Percentiles rank a stretch among this genome's conserved stretches.
Conservation (phyloP, 2,113 vertebrate species). For the Ibidorhyncha struthersii region DNA sequence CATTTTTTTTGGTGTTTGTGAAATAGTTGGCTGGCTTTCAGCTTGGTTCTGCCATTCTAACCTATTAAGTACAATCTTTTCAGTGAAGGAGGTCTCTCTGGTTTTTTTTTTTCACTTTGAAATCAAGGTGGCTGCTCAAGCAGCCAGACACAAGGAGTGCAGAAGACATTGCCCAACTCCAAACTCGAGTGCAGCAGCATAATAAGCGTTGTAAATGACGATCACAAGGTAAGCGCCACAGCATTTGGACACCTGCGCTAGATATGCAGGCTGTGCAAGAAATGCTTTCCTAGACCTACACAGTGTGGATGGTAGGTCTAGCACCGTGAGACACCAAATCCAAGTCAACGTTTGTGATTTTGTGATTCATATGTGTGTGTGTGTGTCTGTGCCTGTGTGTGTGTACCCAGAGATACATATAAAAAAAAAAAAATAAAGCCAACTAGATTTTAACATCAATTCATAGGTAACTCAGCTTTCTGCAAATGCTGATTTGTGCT, state of each 20-base stretch:
- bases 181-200: background rate
- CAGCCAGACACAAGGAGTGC: background rate
- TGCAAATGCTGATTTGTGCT: background rate
- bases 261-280: background rate
- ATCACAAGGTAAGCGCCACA: background rate
- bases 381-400: background rate
- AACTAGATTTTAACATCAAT: background rate
- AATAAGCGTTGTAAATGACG: background rate
- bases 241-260: background rate
- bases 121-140: background rate
- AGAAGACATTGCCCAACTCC: background rate
- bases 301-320: background rate
- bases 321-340: background rate
- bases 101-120: background rate
- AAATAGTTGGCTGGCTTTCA: accelerated
- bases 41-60: background rate
- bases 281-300: background rate
- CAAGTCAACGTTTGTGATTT: background rate
- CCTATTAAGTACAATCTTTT: background rate
- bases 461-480: background rate
- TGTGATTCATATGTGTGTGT: background rate
- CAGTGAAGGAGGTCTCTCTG: background rate
- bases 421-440: background rate
- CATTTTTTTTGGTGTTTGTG: background rate
- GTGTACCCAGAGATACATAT: background rate